Percentiles rank a stretch among this genome's conserved stretches.
These are phyloP conservation scores for Atopsyche davidsoni DNA, from an alignment of 1,140 invertebrate species.

Conservation along the genomic window DNA sequence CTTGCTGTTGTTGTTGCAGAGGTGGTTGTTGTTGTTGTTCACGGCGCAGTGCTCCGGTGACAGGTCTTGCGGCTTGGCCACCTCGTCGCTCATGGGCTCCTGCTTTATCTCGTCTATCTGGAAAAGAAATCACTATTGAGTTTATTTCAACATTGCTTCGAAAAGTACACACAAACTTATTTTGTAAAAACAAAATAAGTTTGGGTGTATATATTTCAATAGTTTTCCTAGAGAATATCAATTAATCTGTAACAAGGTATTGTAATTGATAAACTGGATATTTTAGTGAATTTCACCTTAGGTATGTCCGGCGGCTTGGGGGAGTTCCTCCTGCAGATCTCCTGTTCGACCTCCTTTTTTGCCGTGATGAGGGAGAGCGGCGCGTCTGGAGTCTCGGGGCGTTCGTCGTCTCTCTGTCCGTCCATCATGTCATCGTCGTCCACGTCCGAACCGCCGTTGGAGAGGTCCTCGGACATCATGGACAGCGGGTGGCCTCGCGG, in stretches of 20 bases:
- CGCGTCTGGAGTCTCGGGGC: slow-evolving; percentile 57
- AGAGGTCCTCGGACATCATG: slow-evolving; percentile 53
- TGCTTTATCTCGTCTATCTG: slow-evolving; percentile 48
- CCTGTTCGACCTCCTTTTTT: slow-evolving; percentile 43
- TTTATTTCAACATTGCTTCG: not conserved
- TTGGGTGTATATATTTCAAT: not conserved
- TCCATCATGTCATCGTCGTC: slow-evolving; percentile 51
- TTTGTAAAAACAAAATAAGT: not conserved
- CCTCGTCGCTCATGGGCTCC: slow-evolving; percentile 48
- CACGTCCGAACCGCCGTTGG: slow-evolving; percentile 55
- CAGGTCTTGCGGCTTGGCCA: slow-evolving; percentile 37
- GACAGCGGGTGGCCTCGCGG: slow-evolving; percentile 46
- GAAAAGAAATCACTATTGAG: slow-evolving; percentile 9
- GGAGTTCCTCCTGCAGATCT: slow-evolving; percentile 41
- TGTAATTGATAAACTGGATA: slow-evolving; percentile 4
- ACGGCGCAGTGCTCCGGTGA: slow-evolving; percentile 44
- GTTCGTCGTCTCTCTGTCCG: slow-evolving; percentile 45
- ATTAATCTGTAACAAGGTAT: too few species aligned
- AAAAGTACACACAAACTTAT: not conserved
- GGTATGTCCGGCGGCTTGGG: slow-evolving; percentile 47
- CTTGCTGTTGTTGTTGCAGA: slow-evolving; percentile 43
- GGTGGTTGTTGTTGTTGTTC: slow-evolving; percentile 47
- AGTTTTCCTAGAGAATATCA: not conserved
- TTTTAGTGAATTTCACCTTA: too few species aligned
- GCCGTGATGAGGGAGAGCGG: slow-evolving; percentile 62